A percentile compares a stretch with the other conserved stretches of the same genome.
Conservation (phyloP, 1,140 invertebrate genomes). For the Euglossa dilemma region DNA sequence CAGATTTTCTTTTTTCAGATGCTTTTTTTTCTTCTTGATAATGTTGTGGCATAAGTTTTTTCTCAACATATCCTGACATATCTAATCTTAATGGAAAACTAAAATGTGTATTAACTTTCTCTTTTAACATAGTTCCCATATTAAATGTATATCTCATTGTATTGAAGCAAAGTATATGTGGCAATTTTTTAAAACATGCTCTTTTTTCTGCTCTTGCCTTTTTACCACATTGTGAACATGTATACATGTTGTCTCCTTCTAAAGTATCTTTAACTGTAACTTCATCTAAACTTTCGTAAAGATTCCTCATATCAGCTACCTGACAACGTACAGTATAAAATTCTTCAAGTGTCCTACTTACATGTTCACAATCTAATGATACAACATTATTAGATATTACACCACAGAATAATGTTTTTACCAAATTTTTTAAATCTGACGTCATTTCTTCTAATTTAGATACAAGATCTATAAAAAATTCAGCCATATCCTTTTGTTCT, state of each 20-base stretch:
- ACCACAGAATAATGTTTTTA: slow-evolving; percentile 96
- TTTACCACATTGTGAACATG: slow-evolving; percentile 96
- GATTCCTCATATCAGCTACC: slow-evolving; percentile 97
- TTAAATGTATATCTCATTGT: slow-evolving; percentile 99
- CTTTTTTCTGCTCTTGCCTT: slow-evolving; percentile 97
- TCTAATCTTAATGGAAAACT: slow-evolving; percentile 96
- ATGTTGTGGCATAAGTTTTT: slow-evolving; percentile 94
- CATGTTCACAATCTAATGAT: slow-evolving; percentile 96
- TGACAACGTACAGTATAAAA: slow-evolving; percentile 98
- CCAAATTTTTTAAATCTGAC: slow-evolving; percentile 92
- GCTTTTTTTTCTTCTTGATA: slow-evolving; percentile 86
- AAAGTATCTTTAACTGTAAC: slow-evolving; percentile 98
- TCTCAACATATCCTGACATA: slow-evolving; percentile 97
- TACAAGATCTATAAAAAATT: slow-evolving; percentile 98
- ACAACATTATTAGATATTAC: slow-evolving; percentile 97
- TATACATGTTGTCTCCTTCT: slow-evolving; percentile 99
- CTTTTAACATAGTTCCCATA: slow-evolving; percentile 98
- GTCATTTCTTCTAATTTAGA: slow-evolving; percentile 98
- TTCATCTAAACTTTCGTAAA: slow-evolving; percentile 97
- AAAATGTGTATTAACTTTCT: slow-evolving; percentile 98
- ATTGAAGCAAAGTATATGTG: slow-evolving; percentile 96
- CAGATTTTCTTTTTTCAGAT: slow-evolving; percentile 75
- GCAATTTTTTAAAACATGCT: slow-evolving; percentile 96
- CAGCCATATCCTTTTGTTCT: slow-evolving; percentile 99
- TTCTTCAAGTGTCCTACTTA: slow-evolving; percentile 96